Evolutionary conservation across 2,888 invertebrate genomes (phyloP).

Genomic region (Orthosia incerta): DNA sequence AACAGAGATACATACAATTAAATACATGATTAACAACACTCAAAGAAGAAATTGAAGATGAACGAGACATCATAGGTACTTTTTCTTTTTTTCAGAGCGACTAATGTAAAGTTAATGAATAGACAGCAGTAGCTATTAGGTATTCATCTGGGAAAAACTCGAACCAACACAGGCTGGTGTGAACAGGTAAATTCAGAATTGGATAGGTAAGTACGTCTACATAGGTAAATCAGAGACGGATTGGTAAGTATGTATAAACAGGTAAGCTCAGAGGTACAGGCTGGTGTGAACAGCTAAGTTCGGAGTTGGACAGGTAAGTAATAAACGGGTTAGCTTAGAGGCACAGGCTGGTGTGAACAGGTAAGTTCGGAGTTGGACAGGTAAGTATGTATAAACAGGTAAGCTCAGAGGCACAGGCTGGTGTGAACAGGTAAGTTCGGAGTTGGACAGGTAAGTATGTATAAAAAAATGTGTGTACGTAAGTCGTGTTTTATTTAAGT

Average conservation of each 20-base stretch:
- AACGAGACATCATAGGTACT: conserved; percentile 52
- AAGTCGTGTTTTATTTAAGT: conserved; percentile 34
- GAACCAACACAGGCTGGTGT: conserved; percentile 16
- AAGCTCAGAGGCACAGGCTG: neutral
- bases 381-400: conserved; percentile 16
- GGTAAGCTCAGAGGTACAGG: conserved; percentile 6
- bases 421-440: conserved; percentile 1
- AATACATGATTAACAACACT: conserved; percentile 55
- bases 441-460: conserved; percentile 18
- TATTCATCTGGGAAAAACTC: conserved; percentile 48
- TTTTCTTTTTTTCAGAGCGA: conserved; percentile 50
- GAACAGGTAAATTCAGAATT: too few species aligned
- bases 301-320: conserved; percentile 14
- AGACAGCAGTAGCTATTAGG: conserved; percentile 52
- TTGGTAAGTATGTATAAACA: conserved; percentile 9
- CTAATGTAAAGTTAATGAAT: conserved; percentile 54
- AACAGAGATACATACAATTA: conserved; percentile 53
- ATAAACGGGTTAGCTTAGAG: conserved; percentile 13
- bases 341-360: neutral
- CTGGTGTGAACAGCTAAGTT: neutral
- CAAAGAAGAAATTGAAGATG: conserved; percentile 52
- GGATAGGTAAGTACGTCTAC: conserved; percentile 19
- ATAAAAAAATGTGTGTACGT: conserved; percentile 25
- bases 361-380: conserved; percentile 15
- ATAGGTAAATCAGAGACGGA: conserved; percentile 16